These are phyloP conservation scores for Capitella teleta DNA, from an alignment of 1,140 invertebrate species.

Conservation along the genomic window DNA sequence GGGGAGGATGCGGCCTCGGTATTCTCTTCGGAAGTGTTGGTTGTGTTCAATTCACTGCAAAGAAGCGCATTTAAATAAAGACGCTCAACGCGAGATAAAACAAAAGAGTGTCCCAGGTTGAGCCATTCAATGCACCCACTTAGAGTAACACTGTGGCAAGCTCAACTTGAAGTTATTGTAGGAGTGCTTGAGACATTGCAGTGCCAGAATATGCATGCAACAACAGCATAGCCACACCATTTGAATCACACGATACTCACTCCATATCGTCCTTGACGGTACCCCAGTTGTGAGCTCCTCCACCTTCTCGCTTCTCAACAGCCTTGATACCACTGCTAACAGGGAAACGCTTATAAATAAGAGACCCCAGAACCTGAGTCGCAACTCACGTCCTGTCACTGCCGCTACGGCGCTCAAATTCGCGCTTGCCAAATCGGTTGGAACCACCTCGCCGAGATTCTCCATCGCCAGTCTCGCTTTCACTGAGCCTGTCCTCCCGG, in stretches of 20 bases:
- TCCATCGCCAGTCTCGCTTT: slow-evolving; percentile 40
- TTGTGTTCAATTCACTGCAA: no score
- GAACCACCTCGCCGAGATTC: slow-evolving; percentile 44
- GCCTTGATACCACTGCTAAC: slow-evolving; percentile 74
- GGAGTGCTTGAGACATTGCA: neutral
- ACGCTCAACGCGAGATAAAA: no score
- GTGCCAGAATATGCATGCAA: neutral
- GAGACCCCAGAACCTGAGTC: neutral
- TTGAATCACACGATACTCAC: slow-evolving; percentile 45
- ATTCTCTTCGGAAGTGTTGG: no score
- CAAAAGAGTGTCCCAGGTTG: no score
- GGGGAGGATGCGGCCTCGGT: slow-evolving; percentile 5
- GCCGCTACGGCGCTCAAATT: slow-evolving; percentile 89
- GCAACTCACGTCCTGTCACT: slow-evolving; percentile 73
- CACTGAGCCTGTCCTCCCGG: no score
- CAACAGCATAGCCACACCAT: no score
- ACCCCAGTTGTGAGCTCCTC: slow-evolving; percentile 90
- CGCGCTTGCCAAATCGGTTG: slow-evolving; percentile 52
- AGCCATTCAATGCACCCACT: no score
- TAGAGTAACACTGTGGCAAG: no score
- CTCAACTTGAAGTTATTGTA: neutral
- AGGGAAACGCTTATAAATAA: slow-evolving; percentile 15
- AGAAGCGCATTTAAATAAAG: no score
- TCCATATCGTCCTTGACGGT: slow-evolving; percentile 81
- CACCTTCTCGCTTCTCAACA: slow-evolving; percentile 85